phyloP scores from a whole-genome alignment of 2,113 vertebrate genomes.

The Desmodus rotundus region DNA sequence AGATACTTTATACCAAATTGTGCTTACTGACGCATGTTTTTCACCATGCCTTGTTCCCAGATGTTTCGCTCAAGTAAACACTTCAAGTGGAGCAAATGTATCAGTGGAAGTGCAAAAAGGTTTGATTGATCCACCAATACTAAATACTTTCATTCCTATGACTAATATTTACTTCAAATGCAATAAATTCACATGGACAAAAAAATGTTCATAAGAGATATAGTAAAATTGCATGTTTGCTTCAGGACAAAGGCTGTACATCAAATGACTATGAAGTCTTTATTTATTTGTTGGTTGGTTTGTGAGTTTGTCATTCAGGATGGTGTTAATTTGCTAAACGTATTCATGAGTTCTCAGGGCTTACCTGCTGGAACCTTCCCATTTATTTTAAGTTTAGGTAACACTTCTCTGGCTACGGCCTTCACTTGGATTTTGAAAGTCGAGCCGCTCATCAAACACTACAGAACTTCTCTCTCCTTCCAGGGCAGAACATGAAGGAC shows the following conservation, averaged over 20 bases:
- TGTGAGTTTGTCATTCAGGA: background rate
- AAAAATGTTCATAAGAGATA: background rate
- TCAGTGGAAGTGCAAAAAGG: background rate
- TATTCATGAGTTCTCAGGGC: background rate
- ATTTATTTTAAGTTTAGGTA: background rate
- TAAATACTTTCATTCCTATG: background rate
- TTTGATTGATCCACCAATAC: background rate
- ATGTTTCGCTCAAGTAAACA: conserved; percentile 1
- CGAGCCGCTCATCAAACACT: background rate
- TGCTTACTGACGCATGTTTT: background rate
- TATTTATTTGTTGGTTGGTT: background rate
- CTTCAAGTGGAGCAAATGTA: background rate
- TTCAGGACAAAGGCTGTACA: background rate
- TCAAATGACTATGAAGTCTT: background rate
- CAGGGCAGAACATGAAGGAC: background rate
- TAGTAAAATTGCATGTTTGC: background rate
- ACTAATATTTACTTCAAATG: background rate
- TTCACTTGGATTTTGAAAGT: background rate
- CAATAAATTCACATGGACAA: background rate
- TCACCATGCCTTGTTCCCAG: background rate
- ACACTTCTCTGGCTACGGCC: background rate
- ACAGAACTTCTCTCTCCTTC: background rate
- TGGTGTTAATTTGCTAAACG: background rate
- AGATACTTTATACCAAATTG: background rate
- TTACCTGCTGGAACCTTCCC: background rate